Conservation (phyloP, 1,140 invertebrate species). For the Eulimnadia texana region DNA sequence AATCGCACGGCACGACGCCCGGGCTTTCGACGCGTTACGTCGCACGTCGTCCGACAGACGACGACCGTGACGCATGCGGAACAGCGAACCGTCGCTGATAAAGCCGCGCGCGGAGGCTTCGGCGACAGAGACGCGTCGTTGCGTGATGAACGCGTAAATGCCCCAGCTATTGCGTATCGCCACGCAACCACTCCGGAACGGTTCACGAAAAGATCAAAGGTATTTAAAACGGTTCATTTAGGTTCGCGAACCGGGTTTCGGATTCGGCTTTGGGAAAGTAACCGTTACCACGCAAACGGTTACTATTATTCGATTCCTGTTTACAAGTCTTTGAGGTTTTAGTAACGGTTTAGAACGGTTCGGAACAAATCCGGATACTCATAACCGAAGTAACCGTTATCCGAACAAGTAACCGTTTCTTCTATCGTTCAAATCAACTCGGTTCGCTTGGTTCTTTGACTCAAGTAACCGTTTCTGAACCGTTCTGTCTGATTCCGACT, state of each 20-base stretch:
- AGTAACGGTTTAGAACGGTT: too few species aligned
- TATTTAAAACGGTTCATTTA: too few species aligned
- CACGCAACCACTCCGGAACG: background rate
- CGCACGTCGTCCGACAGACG: slow-evolving; percentile 73
- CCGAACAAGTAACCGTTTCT: too few species aligned
- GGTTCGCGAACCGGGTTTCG: too few species aligned
- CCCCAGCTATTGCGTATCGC: slow-evolving; percentile 3
- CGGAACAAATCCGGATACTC: too few species aligned
- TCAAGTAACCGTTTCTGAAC: too few species aligned
- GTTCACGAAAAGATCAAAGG: slow-evolving; percentile 7
- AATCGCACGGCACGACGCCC: slow-evolving; percentile 43
- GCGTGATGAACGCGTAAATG: background rate
- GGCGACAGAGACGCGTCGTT: background rate
- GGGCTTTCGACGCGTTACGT: slow-evolving; percentile 48
- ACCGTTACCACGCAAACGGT: background rate
- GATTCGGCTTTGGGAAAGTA: background rate
- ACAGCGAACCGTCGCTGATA: slow-evolving; percentile 55
- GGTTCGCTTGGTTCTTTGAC: background rate
- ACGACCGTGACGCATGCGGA: slow-evolving; percentile 77
- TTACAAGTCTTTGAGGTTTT: too few species aligned
- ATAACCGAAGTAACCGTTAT: too few species aligned
- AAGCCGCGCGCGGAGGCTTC: slow-evolving; percentile 33
- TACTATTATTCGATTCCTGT: too few species aligned
- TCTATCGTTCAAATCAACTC: too few species aligned
- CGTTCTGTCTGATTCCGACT: too few species aligned